Base-by-base conservation (phyloP, 1,140 invertebrate genomes). In the Drosophila burlai region DNA sequence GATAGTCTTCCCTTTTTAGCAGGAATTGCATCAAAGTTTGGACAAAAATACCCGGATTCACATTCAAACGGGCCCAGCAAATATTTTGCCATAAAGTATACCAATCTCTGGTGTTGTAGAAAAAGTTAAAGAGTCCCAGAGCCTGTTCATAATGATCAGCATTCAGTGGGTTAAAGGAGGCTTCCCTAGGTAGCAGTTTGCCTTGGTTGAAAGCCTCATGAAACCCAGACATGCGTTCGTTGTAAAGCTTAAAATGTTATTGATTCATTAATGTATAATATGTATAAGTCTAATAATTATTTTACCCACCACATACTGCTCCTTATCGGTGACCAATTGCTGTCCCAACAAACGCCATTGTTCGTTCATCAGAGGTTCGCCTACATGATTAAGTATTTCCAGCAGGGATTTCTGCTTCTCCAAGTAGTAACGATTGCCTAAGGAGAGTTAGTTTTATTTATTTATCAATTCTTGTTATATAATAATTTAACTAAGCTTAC, bases 41-140 rank as follows among this genome's bases (percentile, higher is more conserved):
- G 0, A 95, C 93, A 81, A 96, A 97, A 81, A 96, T 93, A 9
- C 94, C 94, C 59, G 95, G 94, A 92, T 97, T 96, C 4, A 96
- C 65, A 71, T 95, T 75, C 15, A 95, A 84, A 13, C 95, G 94
- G 34, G 95, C 95, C 94, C 95, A 96, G 67, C 94, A 93, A 9
- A 95, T 95, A 8, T 94, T 94, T 57, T 95, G 94, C 65, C 94
- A 93, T 81, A 95, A 94, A 1, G 94, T 95, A 18, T 93, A 93
- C 78, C 94, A 95, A 64, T 95, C 94, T 71, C 96, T 95, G 34
- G 95, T 95, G 77, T 94, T 94, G 90, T 94, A 96, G 69, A 97
- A 94, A 43, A 96, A 79, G 43, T 96, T 94, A 93, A 95, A 96
- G 42, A 96, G 87, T 0, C 93, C 93, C 8, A 94, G 80, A 10